Conservation (phyloP, 2,888 invertebrate species). For the Cephus spinipes region DNA sequence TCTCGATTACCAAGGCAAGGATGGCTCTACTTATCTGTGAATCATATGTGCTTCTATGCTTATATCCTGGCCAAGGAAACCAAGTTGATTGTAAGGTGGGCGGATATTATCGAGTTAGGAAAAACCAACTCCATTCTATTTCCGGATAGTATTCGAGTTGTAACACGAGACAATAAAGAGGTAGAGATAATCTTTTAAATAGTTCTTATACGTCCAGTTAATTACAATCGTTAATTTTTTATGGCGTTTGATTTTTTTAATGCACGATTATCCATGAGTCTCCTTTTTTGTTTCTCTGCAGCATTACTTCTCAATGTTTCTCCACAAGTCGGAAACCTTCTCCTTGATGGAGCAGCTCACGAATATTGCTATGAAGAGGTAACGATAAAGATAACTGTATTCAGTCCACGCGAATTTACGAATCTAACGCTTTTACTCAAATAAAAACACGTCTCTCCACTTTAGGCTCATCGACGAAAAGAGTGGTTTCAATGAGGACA, state of each 20-base stretch:
- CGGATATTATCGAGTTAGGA: constrained; percentile 85
- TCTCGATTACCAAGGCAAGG: constrained; percentile 95
- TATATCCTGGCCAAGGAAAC: constrained; percentile 93
- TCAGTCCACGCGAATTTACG: background rate
- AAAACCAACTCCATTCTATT: constrained; percentile 83
- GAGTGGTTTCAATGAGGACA: constrained; percentile 89
- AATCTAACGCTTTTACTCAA: background rate
- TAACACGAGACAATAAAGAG: constrained; percentile 81
- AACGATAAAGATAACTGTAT: constrained; percentile 46
- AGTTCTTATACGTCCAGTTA: constrained; percentile 1
- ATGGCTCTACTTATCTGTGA: constrained; percentile 96
- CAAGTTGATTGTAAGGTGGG: constrained; percentile 89
- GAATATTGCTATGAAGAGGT: constrained; percentile 96
- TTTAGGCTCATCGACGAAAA: constrained; percentile 90
- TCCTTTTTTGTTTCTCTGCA: constrained; percentile 62
- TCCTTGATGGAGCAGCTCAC: constrained; percentile 94
- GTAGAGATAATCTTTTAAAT: constrained; percentile 52
- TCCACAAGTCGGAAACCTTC: constrained; percentile 90
- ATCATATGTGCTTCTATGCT: constrained; percentile 96
- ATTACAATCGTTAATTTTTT: too few species aligned
- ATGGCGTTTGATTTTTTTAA: too few species aligned
- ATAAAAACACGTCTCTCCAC: background rate
- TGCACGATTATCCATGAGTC: too few species aligned
- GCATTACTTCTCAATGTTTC: constrained; percentile 92
- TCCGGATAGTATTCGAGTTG: constrained; percentile 88